Base-by-base conservation (phyloP, 2,888 invertebrate genomes). In the Drosophila colorata region DNA sequence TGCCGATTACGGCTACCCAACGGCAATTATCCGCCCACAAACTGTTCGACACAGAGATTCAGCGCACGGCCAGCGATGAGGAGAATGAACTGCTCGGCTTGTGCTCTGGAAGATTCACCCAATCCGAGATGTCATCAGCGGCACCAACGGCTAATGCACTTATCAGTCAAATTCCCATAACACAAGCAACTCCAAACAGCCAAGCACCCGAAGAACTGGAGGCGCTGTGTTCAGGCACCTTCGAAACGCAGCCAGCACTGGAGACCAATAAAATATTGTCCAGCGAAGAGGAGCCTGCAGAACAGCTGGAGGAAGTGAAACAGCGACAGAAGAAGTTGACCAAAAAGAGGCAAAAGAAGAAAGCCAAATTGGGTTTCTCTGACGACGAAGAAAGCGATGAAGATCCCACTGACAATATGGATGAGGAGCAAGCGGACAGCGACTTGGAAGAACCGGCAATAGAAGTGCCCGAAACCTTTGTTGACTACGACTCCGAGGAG, bases 401-500 rank as follows among this genome's bases (percentile, higher is more conserved):
- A 3, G 66, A 74, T n/a, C 4, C 37, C 13, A 71, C 60, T 8
- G 79, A 85, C 35, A 89, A 90, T 25, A 79, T 70, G 5, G 80
- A 86, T 16, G 87, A 88, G 2, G 65, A 69, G 2, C 57, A 76
- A 6, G 13, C 9, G n/a, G 65, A 72, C 4, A 73, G 82, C 20
- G 91, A 91, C 9, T 89, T 91, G 66, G 90, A 88, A 44, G 92
- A 90, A 66, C 89, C 90, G 46, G 88, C 90, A 9, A 87, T 87
- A 14, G 92, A 92, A 37, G 91, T 92, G 2, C 92, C 93, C 7
- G 90, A 91, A 66, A 90, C 91, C 57, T 92, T 93, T 64, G 93
- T 96, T 2, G 95, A 95, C 84, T 97, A 97, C 87, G 97, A 97
- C 91, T 97, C 97, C 0, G 97, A 97, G 90, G 97, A 97, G 92